Percentiles rank a stretch among this genome's conserved stretches.
phyloP scores from a whole-genome alignment of 2,797 vertebrate species.

The Acrossocheilus wenchowensis region DNA sequence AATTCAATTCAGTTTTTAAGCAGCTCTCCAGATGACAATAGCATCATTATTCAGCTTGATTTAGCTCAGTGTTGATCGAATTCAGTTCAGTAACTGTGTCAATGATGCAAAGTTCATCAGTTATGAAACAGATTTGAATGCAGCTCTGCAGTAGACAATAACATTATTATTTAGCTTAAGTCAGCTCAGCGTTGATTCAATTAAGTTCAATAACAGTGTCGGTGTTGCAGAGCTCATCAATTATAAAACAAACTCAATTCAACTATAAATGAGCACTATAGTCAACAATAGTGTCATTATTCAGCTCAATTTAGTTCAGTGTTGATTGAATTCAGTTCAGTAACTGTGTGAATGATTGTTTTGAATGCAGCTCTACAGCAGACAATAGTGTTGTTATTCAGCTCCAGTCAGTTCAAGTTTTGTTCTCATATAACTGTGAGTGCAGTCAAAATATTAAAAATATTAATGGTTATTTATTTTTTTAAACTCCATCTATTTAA shows the following conservation, averaged over 20 bases:
- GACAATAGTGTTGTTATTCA: not conserved
- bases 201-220: too few relatives aligned
- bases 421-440: not conserved
- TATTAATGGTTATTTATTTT: too few relatives aligned
- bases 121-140: not conserved
- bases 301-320: not conserved
- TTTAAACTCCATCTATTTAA: not conserved
- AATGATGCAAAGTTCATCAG: not conserved
- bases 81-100: not conserved
- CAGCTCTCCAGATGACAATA: not conserved
- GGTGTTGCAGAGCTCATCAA: not conserved
- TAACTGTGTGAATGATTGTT: not conserved
- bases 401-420: not conserved
- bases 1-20: not conserved
- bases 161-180: not conserved
- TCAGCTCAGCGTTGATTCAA: not conserved
- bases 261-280: not conserved
- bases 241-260: not conserved
- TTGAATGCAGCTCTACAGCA: not conserved
- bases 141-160: not conserved
- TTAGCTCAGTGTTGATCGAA: not conserved
- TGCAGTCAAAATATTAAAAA: not conserved
- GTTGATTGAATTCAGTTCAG: not conserved
- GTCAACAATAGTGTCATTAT: not conserved
- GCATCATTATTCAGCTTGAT: not conserved